Base-by-base conservation (phyloP, 2,888 invertebrate genomes). In the Tridacna crocea region DNA sequence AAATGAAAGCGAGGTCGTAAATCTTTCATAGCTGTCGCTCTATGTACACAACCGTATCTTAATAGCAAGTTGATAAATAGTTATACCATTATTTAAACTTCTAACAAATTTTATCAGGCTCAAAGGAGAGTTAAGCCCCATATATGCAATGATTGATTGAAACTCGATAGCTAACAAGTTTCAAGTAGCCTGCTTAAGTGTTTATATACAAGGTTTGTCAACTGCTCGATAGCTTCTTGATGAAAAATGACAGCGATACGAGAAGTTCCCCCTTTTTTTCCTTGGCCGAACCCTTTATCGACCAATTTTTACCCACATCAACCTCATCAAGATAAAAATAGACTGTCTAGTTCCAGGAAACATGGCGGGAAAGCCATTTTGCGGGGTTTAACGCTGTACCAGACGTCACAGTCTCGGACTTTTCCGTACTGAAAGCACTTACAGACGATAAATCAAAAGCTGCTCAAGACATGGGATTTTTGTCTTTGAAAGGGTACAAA, bases 41-140 rank as follows among this genome's bases (percentile, higher is more conserved):
- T 66, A 51, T 75, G 65, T 75, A 75, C 48, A 65, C 47, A 75
- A 27, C 58, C 46, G 3, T 19, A 26, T 70, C 77, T 63, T 84
- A 80, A 82, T 87, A 79, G 84, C 66, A 22, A 58, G 22, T 76
- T 84, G 87, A 87, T 87, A 84, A 84, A 87, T 87, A 74, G 82
- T 84, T 82, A 77, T 66, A 79, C 82, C 79, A 80, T 80, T 87
- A 87, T 84, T 87, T 82, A 87, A 83, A 84, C 84, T 84, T 87
- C 87, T 84, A 79, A 80, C 82, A 84, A 83, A 36, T 84, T 80
- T 87, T 87, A 87, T 87, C 87, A 72, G 68, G 26, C 82, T 84
- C 84, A 87, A 87, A 87, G 82, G 82, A 51, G 75, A 75, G 65
- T 73, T 76, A 84, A 84, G 72, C 84, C 80, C 66, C 76, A 80